These are phyloP conservation scores for Melanostoma scalare DNA, from an alignment of 2,888 invertebrate genomes.

Conservation along the genomic window DNA sequence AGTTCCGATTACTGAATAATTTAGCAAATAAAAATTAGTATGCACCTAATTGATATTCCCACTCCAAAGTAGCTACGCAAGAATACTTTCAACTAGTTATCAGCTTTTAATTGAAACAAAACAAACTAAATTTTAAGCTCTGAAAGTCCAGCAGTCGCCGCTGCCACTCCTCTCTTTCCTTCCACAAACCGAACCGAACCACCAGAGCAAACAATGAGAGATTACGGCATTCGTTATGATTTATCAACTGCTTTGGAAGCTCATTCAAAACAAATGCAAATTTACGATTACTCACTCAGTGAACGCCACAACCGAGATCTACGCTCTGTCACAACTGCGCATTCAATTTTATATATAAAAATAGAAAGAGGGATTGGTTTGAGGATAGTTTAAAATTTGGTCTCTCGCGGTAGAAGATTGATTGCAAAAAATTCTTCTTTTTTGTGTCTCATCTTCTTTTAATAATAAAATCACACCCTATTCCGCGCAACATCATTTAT, in stretches of 20 bases:
- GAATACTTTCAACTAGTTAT: constrained; percentile 43
- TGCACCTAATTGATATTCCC: constrained; percentile 47
- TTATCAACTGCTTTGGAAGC: not conserved
- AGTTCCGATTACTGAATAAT: constrained; percentile 32
- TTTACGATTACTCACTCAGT: constrained; percentile 53
- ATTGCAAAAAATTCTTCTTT: too few species aligned
- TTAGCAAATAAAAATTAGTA: constrained; percentile 13
- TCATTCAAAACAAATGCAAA: constrained; percentile 52
- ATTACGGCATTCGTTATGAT: not conserved
- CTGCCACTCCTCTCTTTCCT: not conserved
- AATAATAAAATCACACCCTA: too few species aligned
- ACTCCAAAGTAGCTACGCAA: constrained; percentile 33
- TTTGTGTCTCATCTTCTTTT: too few species aligned
- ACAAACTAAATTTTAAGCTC: not conserved
- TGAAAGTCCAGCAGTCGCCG: too few species aligned
- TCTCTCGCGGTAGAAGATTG: too few species aligned
- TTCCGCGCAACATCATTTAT: too few species aligned
- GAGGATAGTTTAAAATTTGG: too few species aligned
- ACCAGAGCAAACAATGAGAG: constrained; percentile 17
- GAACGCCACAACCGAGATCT: not conserved
- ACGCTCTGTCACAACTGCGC: too few species aligned
- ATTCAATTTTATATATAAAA: too few species aligned
- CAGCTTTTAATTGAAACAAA: constrained; percentile 48
- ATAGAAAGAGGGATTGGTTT: too few species aligned
- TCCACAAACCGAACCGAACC: not conserved